These are phyloP conservation scores for Saturnia pavonia DNA, from an alignment of 2,888 invertebrate species.

Conservation along the genomic window DNA sequence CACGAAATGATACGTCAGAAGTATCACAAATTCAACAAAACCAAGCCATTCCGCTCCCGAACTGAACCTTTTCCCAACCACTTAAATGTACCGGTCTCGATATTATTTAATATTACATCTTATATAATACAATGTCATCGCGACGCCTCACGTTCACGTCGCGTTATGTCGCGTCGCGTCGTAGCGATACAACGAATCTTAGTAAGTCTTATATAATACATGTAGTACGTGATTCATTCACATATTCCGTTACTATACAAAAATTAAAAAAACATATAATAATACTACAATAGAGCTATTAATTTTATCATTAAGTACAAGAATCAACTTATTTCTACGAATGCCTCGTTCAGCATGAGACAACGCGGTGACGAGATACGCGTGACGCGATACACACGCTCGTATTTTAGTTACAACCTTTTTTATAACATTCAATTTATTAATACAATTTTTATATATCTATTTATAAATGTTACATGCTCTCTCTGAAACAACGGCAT, in stretches of 20 bases:
- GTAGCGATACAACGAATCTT: constrained; percentile 59
- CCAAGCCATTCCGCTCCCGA: constrained; percentile 12
- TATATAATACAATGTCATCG: constrained; percentile 65
- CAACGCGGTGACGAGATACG: constrained; percentile 43
- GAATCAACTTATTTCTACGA: constrained; percentile 75
- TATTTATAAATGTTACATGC: constrained; percentile 61
- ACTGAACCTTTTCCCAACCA: constrained; percentile 12
- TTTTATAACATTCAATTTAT: constrained; percentile 73
- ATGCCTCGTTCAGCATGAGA: constrained; percentile 63
- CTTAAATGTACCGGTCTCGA: constrained; percentile 32
- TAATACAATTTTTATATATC: constrained; percentile 68
- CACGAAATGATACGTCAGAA: neutral
- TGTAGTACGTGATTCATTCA: constrained; percentile 56
- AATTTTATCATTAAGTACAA: constrained; percentile 69
- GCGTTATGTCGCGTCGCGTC: neutral
- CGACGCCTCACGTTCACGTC: constrained; percentile 35
- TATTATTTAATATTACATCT: constrained; percentile 65
- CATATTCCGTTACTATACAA: constrained; percentile 73
- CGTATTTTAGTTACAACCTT: constrained; percentile 78
- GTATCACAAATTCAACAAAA: constrained; percentile 22
- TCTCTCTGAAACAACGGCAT: constrained; percentile 65
- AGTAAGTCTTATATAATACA: constrained; percentile 67
- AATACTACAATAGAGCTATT: constrained; percentile 74
- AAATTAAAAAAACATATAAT: constrained; percentile 81
- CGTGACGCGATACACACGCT: constrained; percentile 47